phyloP scores from a whole-genome alignment of 1,140 invertebrate species.

The Pogonognathellus flavescens region DNA sequence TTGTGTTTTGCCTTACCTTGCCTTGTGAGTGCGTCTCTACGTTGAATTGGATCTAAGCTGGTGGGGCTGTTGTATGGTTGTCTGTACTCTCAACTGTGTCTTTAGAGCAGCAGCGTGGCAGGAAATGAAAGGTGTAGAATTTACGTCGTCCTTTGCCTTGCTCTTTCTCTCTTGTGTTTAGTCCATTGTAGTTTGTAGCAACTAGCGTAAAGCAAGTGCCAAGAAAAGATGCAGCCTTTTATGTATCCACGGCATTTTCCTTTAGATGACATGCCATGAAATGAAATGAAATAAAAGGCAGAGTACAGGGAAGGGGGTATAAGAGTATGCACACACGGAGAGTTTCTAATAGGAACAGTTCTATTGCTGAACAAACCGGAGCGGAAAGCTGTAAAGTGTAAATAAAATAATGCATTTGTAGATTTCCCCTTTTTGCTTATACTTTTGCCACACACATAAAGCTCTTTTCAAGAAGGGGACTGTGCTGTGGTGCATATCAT shows the following conservation, averaged over 20 bases:
- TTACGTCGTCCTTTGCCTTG: constrained; percentile 9
- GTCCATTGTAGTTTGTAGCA: background rate
- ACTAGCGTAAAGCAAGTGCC: background rate
- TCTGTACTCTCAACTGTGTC: too few relatives aligned
- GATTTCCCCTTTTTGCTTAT: constrained; percentile 12
- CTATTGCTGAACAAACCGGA: constrained; percentile 31
- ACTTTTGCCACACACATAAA: too few relatives aligned
- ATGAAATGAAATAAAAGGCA: constrained; percentile 7
- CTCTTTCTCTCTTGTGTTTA: background rate
- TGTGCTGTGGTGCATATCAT: too few relatives aligned
- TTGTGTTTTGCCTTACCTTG: background rate
- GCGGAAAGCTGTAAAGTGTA: constrained; percentile 48
- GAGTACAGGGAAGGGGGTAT: background rate
- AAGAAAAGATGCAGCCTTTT: constrained; percentile 24
- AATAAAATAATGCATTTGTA: constrained; percentile 48
- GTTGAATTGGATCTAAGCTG: too few relatives aligned
- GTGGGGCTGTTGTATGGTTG: too few relatives aligned
- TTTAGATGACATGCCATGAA: background rate
- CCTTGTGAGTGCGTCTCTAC: background rate
- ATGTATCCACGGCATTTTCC: constrained; percentile 2
- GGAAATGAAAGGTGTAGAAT: constrained; percentile 40
- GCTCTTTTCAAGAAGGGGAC: background rate
- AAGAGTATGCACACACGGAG: background rate
- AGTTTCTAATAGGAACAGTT: background rate
- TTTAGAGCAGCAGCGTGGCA: background rate